Percentiles rank a stretch among this genome's conserved stretches.
These are phyloP conservation scores for Anoncus sp. DNA, from an alignment of 2,888 invertebrate genomes.

Conservation along the genomic window DNA sequence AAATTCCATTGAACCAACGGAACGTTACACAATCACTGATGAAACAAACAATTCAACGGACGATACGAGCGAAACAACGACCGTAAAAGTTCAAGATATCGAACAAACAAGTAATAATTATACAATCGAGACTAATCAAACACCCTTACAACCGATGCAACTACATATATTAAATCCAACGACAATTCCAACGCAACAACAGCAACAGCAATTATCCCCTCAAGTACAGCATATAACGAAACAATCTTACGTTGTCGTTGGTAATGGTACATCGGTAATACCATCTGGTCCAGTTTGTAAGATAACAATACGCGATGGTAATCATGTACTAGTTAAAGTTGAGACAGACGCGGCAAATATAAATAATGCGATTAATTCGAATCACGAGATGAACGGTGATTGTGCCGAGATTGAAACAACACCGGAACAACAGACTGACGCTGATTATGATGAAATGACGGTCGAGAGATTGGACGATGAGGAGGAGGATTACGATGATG, in stretches of 20 bases:
- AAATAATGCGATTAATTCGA: conserved; percentile 73
- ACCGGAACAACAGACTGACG: conserved; percentile 36
- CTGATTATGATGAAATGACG: conserved; percentile 50
- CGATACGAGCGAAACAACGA: conserved; percentile 48
- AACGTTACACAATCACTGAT: conserved; percentile 36
- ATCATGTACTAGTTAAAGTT: conserved; percentile 88
- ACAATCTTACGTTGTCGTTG: conserved; percentile 75
- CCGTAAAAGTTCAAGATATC: conserved; percentile 73
- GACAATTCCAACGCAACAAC: conserved; percentile 65
- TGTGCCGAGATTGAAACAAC: conserved; percentile 70
- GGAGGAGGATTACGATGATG: not conserved
- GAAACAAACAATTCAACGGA: conserved; percentile 1
- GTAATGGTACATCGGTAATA: conserved; percentile 65
- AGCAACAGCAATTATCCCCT: too few species aligned
- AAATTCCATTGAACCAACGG: conserved; percentile 23
- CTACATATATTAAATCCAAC: conserved; percentile 69
- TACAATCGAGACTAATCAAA: conserved; percentile 57
- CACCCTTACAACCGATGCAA: conserved; percentile 67
- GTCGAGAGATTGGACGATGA: conserved; percentile 64
- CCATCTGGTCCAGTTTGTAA: conserved; percentile 84
- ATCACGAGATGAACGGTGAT: conserved; percentile 74
- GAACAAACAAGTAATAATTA: conserved; percentile 60
- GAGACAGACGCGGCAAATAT: conserved; percentile 80
- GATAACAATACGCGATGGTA: conserved; percentile 89
- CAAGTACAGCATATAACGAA: conserved; percentile 68